Conservation (phyloP, 2,113 vertebrate species). For the Salvelinus fontinalis region DNA sequence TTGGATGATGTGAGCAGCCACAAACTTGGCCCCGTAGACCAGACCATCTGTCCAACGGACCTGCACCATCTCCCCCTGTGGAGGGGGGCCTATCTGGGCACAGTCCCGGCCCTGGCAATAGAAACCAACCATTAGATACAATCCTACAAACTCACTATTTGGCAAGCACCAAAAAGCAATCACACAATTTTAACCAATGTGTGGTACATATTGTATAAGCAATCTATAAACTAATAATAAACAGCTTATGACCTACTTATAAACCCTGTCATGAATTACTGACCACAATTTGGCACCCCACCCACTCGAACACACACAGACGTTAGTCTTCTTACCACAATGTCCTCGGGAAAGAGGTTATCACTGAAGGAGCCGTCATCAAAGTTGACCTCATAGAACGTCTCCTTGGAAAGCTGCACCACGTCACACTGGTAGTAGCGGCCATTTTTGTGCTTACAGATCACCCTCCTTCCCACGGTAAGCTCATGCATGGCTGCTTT, state of each 20-base stretch:
- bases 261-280: neutral
- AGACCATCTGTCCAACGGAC: slow-evolving; percentile 97
- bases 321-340: slow-evolving; percentile 81
- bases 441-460: slow-evolving; percentile 97
- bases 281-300: neutral
- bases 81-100: slow-evolving; percentile 88
- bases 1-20: slow-evolving; percentile 89
- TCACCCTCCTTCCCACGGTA: slow-evolving; percentile 89
- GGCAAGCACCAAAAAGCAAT: no score
- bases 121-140: slow-evolving; percentile 1
- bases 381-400: slow-evolving; percentile 97
- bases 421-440: slow-evolving; percentile 98
- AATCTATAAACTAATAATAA: no score
- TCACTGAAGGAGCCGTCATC: slow-evolving; percentile 98
- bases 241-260: neutral
- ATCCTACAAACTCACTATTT: no score
- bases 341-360: slow-evolving; percentile 96
- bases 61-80: slow-evolving; percentile 91
- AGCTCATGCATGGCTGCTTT: slow-evolving; percentile 91
- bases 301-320: neutral
- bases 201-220: no score
- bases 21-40: slow-evolving; percentile 96
- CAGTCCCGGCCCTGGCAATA: slow-evolving; percentile 86
- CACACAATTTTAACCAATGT: no score
- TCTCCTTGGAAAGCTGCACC: slow-evolving; percentile 91